Base-by-base conservation (phyloP, 2,797 vertebrate genomes). In the Xyrichtys novacula region DNA sequence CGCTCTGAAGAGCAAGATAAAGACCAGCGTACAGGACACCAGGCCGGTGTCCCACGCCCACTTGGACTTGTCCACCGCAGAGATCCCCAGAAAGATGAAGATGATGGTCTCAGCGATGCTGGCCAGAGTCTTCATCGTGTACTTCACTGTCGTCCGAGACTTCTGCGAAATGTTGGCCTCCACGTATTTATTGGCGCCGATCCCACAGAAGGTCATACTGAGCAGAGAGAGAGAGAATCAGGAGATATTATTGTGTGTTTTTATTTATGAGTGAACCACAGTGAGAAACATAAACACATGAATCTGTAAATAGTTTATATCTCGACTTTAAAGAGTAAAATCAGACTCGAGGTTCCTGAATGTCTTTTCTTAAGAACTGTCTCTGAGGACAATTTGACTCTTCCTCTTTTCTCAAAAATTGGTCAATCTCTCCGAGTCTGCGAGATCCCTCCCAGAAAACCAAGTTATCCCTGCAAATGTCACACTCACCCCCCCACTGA, bases 91-190 rank as follows among this genome's bases (percentile, higher is more conserved):
- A 86, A 98, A 96, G 93, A 98, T 98, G 90, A 98, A 98, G 91
- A 98, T 98, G 89, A 98, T 94, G 44, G 97, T 98, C 85, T 98
- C 97, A 0, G 97, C 96, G 6, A 97, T 97, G 93, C 96, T 97
- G 68, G 97, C 96, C 79, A 98, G 87, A 0, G 96, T 98, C 92
- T 98, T 98, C 97, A 98, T 98, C 7, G 97, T 98, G 83, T 98
- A 98, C 74, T 98, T 98, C 63, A 98, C 96, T 0, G 97, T 95
- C 42, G 97, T 98, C 61, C 97, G 95, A 44, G 97, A 98, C 82
- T 98, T 98, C 92, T 97, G 97, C 52, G 97, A 98, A 74, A 98
- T 98, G 88, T 98, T 98, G 77, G 97, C 97, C 89, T 98, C 97
- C 85, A 98, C 97, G 0, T 98, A 98, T 75, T 98, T 98, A 83